Percentiles rank a stretch among this genome's conserved stretches.
Evolutionary conservation across 2,888 invertebrate genomes (phyloP).

Genomic region (Neocrepidodera transversa): DNA sequence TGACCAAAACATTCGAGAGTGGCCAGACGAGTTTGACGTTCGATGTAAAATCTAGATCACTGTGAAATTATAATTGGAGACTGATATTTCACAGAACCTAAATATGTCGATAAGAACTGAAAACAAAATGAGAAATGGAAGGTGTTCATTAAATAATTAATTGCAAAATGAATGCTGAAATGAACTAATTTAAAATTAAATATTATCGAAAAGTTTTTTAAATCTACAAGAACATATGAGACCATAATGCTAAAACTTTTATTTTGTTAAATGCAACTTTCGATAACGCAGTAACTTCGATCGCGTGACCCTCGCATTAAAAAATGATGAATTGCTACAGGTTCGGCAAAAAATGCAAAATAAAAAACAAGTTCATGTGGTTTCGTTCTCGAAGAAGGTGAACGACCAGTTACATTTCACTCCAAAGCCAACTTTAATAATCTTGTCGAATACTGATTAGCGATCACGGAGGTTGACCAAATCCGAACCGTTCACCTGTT

Average conservation of each 20-base stretch:
- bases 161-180: no score
- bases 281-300: not conserved
- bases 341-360: slow-evolving; percentile 8
- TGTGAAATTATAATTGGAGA: not conserved
- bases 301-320: slow-evolving; percentile 1
- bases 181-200: no score
- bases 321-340: not conserved
- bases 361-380: slow-evolving; percentile 17
- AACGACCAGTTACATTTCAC: slow-evolving; percentile 15
- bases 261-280: no score
- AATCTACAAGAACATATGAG: no score
- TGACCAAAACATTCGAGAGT: not conserved
- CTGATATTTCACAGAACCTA: not conserved
- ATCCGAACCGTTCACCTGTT: slow-evolving; percentile 36
- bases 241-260: no score
- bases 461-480: slow-evolving; percentile 4
- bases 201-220: no score
- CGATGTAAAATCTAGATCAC: slow-evolving; percentile 1
- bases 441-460: slow-evolving; percentile 16
- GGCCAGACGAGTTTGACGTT: not conserved
- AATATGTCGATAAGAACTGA: no score
- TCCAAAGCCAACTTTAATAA: slow-evolving; percentile 14
- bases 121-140: no score
- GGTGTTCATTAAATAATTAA: no score
- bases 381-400: slow-evolving; percentile 15